Evolutionary conservation across 2,888 invertebrate genomes (phyloP), one percentile per base, ranked within the genome.

Genomic region (Cataglyphis cursor): DNA sequence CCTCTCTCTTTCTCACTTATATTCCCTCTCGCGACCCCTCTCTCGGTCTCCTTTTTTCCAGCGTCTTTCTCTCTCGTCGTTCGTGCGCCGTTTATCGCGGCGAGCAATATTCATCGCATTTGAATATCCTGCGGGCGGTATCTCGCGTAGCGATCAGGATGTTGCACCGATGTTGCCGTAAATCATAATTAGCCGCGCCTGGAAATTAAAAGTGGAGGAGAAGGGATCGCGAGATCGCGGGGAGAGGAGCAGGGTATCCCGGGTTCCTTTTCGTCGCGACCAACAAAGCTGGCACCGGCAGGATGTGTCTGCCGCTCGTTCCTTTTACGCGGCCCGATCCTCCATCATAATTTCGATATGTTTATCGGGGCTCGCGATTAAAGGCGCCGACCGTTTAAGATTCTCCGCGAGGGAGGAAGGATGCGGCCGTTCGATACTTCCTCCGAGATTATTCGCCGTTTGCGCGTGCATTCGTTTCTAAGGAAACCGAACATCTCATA

Each of bases 181-280:
- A 94, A 94, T 94, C 93, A 94, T 93, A 93, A 94, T 93, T 93
- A 93, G 92, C 91, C 88, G 89, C 87, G 90, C 87, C 92, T 92
- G 90, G 92, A 93, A 90, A 93, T 92, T 92, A 92, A 93, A 92
- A 92, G 90, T 89, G 85, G 89, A 90, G 85, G 87, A 90, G 38
- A 51, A 48, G 57, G 21, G 38, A 51, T 59, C 62, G 15, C 59
- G 35, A 54, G 57, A 59, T 64, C 82, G 35, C 21, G 44, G 24
- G 1, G 48, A 57, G 35, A 66, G 18, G 82, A 78, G 75, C 21
- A 64, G 54, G 70, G 48, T 18, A 10, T 44, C 44, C 1, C 64
- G 65, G 44, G 68, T 66, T 85, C 82, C 84, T 86, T 88, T 89
- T 84, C 86, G 87, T 83, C 86, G 74, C 70, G 35, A 24, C 21